phyloP scores from a whole-genome alignment of 92 coral and sea anemone species.

The Siderastrea radians region DNA sequence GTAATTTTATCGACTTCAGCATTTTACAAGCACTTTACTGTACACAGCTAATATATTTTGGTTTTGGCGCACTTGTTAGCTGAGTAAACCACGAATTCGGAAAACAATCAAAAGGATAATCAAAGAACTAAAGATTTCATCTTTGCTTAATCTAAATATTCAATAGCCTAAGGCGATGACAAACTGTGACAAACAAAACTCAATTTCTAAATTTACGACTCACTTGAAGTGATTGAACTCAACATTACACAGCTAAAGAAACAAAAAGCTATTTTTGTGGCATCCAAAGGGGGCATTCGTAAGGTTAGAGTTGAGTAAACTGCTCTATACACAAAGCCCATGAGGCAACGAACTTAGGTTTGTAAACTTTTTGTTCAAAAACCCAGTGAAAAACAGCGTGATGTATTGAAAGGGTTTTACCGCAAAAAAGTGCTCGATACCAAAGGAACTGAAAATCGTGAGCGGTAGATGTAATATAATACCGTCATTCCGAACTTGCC shows the following conservation, averaged over 20 bases:
- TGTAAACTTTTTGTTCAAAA: constrained; percentile 17
- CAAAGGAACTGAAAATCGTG: background rate
- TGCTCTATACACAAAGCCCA: constrained; percentile 1
- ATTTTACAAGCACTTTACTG: background rate
- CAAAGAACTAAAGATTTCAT: constrained; percentile 14
- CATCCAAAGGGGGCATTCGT: background rate
- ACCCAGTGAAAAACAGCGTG: background rate
- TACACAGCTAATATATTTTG: background rate
- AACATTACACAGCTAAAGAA: background rate
- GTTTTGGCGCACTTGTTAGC: background rate
- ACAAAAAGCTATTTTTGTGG: constrained; percentile 11
- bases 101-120: constrained; percentile 28
- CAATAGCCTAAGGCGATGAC: constrained; percentile 37
- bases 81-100: constrained; percentile 34
- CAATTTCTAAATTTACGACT: constrained; percentile 29
- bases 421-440: background rate
- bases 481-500: constrained; percentile 8
- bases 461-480: constrained; percentile 17
- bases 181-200: constrained; percentile 30
- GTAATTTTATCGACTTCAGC: background rate
- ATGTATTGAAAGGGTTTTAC: background rate
- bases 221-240: background rate
- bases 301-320: background rate
- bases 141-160: constrained; percentile 7
- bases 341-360: constrained; percentile 1